Evolutionary conservation across 2,888 invertebrate species (phyloP).

Genomic region (Hirtodrosophila cameraria): DNA sequence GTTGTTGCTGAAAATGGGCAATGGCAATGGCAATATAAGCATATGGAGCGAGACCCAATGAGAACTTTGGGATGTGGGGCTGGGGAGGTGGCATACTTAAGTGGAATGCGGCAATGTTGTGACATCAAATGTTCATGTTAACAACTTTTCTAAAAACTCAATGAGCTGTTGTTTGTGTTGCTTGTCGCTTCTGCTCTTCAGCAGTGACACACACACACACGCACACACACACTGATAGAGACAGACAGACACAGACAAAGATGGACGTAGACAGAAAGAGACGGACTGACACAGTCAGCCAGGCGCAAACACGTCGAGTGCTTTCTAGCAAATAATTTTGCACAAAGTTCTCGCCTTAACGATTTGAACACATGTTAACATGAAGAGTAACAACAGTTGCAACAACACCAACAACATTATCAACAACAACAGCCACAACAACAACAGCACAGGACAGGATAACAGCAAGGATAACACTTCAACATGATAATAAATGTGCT

Average conservation of each 20-base stretch:
- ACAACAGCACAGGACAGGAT: slow-evolving; percentile 24
- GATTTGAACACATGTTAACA: slow-evolving; percentile 78
- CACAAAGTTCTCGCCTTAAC: slow-evolving; percentile 78
- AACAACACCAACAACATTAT: slow-evolving; percentile 41
- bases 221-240: slow-evolving; percentile 16
- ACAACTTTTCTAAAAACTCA: slow-evolving; percentile 78
- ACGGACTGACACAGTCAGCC: slow-evolving; percentile 44
- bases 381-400: slow-evolving; percentile 72
- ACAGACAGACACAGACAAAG: slow-evolving; percentile 1
- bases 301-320: slow-evolving; percentile 79
- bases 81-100: slow-evolving; percentile 1
- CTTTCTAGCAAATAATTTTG: slow-evolving; percentile 78
- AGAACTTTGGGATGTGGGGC: background rate
- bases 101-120: slow-evolving; percentile 51
- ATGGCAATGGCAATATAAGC: slow-evolving; percentile 49
- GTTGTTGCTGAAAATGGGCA: slow-evolving; percentile 44
- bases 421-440: slow-evolving; percentile 8
- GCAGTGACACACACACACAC: background rate
- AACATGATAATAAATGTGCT: slow-evolving; percentile 75
- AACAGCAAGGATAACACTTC: slow-evolving; percentile 72
- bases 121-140: slow-evolving; percentile 79
- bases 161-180: slow-evolving; percentile 78
- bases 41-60: slow-evolving; percentile 32
- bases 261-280: background rate
- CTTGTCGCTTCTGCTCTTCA: slow-evolving; percentile 38